Conservation (phyloP, 1,140 invertebrate species). For the Berghia stephanieae region DNA sequence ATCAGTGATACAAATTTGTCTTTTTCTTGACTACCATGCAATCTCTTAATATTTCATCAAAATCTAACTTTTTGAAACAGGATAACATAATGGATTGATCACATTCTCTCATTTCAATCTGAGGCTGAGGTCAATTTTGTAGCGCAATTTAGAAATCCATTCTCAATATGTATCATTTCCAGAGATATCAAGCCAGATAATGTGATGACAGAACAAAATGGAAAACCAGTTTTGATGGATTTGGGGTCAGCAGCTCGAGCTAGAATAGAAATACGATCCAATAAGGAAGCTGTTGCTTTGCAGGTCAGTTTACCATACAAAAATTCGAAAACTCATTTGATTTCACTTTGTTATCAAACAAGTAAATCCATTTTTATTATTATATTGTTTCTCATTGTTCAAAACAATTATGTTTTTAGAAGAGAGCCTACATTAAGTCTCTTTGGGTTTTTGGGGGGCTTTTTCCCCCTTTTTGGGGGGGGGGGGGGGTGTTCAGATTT, state of each 20-base stretch:
- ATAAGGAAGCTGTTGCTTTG: constrained; percentile 77
- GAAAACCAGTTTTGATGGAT: constrained; percentile 83
- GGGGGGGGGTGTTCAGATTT: too few species aligned
- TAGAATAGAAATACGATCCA: constrained; percentile 77
- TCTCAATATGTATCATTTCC: constrained; percentile 19
- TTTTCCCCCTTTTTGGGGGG: too few species aligned
- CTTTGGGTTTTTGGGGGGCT: too few species aligned
- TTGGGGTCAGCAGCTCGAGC: constrained; percentile 83
- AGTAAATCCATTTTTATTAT: neutral
- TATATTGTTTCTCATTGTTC: neutral
- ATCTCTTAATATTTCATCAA: neutral
- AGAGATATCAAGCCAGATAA: constrained; percentile 87
- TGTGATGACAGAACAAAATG: constrained; percentile 78
- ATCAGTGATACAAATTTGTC: neutral
- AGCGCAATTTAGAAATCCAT: neutral
- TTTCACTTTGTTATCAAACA: too few species aligned
- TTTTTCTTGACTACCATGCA: neutral
- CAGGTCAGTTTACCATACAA: constrained; percentile 67
- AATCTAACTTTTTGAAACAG: neutral
- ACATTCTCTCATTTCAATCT: neutral
- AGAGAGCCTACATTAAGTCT: too few species aligned
- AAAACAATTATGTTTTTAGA: too few species aligned
- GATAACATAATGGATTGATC: neutral
- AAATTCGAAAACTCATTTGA: neutral
- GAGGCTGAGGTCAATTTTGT: neutral